These are phyloP conservation scores for Himalopsyche anomala DNA, from an alignment of 2,888 invertebrate species.

Conservation along the genomic window DNA sequence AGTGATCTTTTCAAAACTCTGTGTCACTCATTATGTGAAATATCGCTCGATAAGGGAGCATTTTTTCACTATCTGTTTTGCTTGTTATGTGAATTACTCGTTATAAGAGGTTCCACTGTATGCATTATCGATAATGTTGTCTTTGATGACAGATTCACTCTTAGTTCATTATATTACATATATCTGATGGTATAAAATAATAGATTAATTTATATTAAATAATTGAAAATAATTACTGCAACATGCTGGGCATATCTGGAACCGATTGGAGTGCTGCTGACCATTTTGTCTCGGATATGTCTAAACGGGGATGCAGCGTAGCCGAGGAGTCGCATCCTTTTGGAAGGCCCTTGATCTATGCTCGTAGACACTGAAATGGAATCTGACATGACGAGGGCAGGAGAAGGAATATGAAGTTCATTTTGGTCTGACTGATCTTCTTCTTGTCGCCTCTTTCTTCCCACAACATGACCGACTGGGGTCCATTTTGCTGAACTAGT, in stretches of 20 bases:
- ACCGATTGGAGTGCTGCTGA: constrained; percentile 67
- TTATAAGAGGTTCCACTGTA: too few species aligned
- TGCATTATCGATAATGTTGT: too few species aligned
- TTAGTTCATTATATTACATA: too few species aligned
- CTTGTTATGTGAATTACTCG: too few species aligned
- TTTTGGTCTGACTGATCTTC: constrained; percentile 65
- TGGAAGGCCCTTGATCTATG: constrained; percentile 67
- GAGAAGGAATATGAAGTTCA: constrained; percentile 46
- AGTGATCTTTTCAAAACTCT: too few species aligned
- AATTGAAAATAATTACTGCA: neutral
- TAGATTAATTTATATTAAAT: too few species aligned
- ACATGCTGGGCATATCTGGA: constrained; percentile 61
- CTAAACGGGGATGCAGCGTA: constrained; percentile 68
- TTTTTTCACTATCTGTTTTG: too few species aligned
- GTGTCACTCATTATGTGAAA: too few species aligned
- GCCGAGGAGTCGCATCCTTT: constrained; percentile 71
- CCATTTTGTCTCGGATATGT: constrained; percentile 64
- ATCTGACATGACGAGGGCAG: constrained; percentile 53
- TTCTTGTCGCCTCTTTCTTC: constrained; percentile 73
- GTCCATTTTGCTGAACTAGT: constrained; percentile 58
- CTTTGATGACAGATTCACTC: too few species aligned
- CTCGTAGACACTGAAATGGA: neutral
- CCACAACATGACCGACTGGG: constrained; percentile 74
- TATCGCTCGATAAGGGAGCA: too few species aligned
- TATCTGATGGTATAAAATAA: too few species aligned